Percentiles rank a stretch among this genome's conserved stretches.
These are phyloP conservation scores for Gymnocephalus cernua DNA, from an alignment of 2,113 vertebrate species.

Conservation along the genomic window DNA sequence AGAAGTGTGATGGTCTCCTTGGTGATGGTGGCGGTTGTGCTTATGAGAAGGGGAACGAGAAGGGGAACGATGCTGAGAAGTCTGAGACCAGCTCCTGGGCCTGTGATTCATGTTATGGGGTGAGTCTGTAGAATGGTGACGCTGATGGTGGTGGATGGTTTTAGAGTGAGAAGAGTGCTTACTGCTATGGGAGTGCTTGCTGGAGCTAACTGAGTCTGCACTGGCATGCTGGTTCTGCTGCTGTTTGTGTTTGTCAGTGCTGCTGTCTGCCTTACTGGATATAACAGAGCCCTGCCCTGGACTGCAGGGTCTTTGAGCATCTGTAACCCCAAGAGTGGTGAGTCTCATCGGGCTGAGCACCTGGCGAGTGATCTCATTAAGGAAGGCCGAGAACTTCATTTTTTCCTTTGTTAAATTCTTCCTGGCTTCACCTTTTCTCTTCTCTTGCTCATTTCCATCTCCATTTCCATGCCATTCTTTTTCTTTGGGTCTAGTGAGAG, in stretches of 20 bases:
- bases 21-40: slow-evolving; percentile 32
- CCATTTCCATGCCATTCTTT: slow-evolving; percentile 41
- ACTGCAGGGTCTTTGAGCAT: slow-evolving; percentile 61
- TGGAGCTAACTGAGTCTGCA: slow-evolving; percentile 67
- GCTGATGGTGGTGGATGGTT: slow-evolving; percentile 31
- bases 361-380: slow-evolving; percentile 88
- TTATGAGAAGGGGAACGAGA: slow-evolving; percentile 33
- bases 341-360: slow-evolving; percentile 87
- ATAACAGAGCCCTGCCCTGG: slow-evolving; percentile 28
- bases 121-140: slow-evolving; percentile 37
- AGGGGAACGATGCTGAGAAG: slow-evolving; percentile 30
- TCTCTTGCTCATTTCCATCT: slow-evolving; percentile 64
- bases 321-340: slow-evolving; percentile 82
- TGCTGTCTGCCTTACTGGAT: slow-evolving; percentile 52
- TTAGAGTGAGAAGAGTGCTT: slow-evolving; percentile 54
- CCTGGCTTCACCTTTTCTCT: slow-evolving; percentile 64
- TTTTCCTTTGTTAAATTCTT: slow-evolving; percentile 83
- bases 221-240: slow-evolving; percentile 48
- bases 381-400: slow-evolving; percentile 86
- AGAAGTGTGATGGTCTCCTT: slow-evolving; percentile 15
- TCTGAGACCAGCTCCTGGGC: slow-evolving; percentile 54
- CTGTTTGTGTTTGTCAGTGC: slow-evolving; percentile 35
- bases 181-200: slow-evolving; percentile 55
- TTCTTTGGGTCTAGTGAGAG: slow-evolving; percentile 67
- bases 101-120: slow-evolving; percentile 22